A percentile compares a stretch with the other conserved stretches of the same genome.
phyloP scores from a whole-genome alignment of 2,888 invertebrate species.

The Chrysolina haemoptera region DNA sequence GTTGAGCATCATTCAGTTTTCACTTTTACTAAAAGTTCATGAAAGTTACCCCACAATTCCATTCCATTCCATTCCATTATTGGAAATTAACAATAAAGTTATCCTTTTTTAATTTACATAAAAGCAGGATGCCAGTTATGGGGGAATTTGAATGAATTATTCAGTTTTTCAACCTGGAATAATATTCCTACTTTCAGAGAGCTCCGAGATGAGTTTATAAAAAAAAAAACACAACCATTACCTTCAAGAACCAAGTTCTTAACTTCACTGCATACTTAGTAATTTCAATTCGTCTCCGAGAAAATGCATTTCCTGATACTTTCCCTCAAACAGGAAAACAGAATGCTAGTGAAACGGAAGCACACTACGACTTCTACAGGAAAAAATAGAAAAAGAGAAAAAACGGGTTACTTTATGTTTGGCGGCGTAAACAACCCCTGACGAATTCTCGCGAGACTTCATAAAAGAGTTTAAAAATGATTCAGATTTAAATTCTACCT shows the following conservation, averaged over 20 bases:
- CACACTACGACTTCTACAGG: background rate
- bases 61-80: too few relatives aligned
- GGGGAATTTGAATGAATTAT: background rate
- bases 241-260: background rate
- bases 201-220: background rate
- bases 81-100: too few relatives aligned
- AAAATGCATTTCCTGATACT: slow-evolving; percentile 21
- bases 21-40: too few relatives aligned
- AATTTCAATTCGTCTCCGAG: slow-evolving; percentile 11
- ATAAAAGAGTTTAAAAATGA: slow-evolving; percentile 41
- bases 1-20: too few relatives aligned
- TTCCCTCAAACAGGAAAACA: slow-evolving; percentile 1
- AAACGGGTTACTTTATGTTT: slow-evolving; percentile 23
- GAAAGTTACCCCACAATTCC: too few relatives aligned
- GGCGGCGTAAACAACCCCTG: slow-evolving; percentile 18
- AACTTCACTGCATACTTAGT: background rate
- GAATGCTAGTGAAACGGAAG: slow-evolving; percentile 18
- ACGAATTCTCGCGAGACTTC: slow-evolving; percentile 30
- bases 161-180: background rate
- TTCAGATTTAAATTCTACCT: slow-evolving; percentile 42
- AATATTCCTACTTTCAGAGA: background rate
- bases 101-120: background rate
- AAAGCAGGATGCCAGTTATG: background rate
- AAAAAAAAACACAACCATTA: background rate
- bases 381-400: slow-evolving; percentile 19